phyloP scores from a whole-genome alignment of 2,113 vertebrate species.

The Pleuronectes platessa region DNA sequence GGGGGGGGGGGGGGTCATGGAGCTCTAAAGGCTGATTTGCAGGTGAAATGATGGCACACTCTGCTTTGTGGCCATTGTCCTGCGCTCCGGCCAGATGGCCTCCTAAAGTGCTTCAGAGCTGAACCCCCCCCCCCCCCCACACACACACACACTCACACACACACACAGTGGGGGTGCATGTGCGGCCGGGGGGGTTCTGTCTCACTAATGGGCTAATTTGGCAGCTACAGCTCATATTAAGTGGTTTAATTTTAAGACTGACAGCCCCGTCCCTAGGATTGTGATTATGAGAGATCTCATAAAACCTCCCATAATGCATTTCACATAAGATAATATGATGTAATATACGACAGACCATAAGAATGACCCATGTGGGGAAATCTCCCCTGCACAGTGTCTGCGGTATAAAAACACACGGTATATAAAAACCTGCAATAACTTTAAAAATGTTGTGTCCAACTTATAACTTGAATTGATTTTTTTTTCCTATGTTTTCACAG shows the following conservation, averaged over 20 bases:
- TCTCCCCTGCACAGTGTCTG: too few relatives aligned
- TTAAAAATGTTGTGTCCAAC: conserved; percentile 33
- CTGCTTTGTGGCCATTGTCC: conserved; percentile 90
- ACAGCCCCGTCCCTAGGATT: conserved; percentile 32
- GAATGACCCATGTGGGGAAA: too few relatives aligned
- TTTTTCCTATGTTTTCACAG: conserved; percentile 10
- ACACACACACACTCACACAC: background rate
- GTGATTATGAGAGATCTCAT: conserved; percentile 31
- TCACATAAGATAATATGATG: too few relatives aligned
- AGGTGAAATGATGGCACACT: conserved; percentile 97
- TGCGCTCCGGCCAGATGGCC: conserved; percentile 92
- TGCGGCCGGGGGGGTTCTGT: conserved; percentile 27
- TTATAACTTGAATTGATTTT: conserved; percentile 31
- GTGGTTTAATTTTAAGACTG: conserved; percentile 54
- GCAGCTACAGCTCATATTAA: conserved; percentile 55
- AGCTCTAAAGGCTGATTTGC: conserved; percentile 91
- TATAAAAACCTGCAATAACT: conserved; percentile 48
- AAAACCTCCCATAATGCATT: too few relatives aligned
- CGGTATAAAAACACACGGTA: too few relatives aligned
- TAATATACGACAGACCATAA: too few relatives aligned
- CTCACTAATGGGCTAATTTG: conserved; percentile 58
- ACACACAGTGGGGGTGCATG: conserved; percentile 31
- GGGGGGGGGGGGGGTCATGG: conserved; percentile 52
- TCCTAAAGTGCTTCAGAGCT: conserved; percentile 78
- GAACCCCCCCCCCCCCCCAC: background rate